Base-by-base conservation (phyloP, 2,888 invertebrate species). In the Cephus pulcher region DNA sequence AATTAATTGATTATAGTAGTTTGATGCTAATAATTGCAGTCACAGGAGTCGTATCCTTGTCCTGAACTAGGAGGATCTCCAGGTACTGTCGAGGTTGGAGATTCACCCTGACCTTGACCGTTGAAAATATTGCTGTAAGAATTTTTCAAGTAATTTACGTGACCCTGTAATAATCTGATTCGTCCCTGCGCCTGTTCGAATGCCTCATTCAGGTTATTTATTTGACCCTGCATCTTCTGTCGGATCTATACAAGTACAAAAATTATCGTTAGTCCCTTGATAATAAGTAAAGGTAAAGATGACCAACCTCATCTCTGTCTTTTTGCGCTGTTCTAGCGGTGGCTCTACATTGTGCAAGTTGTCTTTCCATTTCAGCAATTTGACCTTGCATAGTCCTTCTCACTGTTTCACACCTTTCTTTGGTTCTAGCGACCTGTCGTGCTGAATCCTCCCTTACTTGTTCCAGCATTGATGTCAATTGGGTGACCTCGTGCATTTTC, bases 201-300 rank as follows among this genome's bases (percentile, higher is more conserved):
- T 83, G 94, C 95, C 85, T 95, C 95, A 86, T 94, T 95, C 80
- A 95, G 89, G 85, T 93, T 94, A 80, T 93, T 94, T 74, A 95
- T 94, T 88, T 95, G 95, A 32, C 94, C 92, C 85, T 95, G 95
- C 94, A 95, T 95, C 81, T 94, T 94, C 88, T 95, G 95, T 76
- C 95, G 93, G 71, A 95, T 94, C 94, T 94, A 87, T 88, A 88
- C 30, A 90, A 80, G 34, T 69, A 78, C 32, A 80, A 34, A 15
- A 74, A 75, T 69, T 34, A 76, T 33, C 34, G 69, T 35, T 12
- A n/a, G 15, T 9, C 74, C 56, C 11, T 73, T 23, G n/a, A 68
- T 69, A 35, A 34, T 69, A 35, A 76, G 33, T 15, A n/a, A 74
- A 34, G 23, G 56, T 37, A 77, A 76, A 15, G 37, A 75, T 9